These are phyloP conservation scores for Hypomecis atomaria DNA, from an alignment of 2,888 invertebrate genomes.

Conservation along the genomic window DNA sequence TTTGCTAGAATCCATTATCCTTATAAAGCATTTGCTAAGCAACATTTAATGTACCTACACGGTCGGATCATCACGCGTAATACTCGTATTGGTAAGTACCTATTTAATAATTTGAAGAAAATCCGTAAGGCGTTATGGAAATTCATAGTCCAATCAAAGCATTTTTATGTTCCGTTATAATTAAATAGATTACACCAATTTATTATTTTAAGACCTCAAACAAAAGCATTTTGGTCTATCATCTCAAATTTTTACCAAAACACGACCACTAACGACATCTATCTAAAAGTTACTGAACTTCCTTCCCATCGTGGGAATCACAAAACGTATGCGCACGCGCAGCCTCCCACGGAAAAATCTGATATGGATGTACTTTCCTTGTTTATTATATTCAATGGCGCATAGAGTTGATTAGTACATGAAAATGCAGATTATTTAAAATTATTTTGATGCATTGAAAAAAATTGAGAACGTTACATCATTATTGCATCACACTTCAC, in stretches of 20 bases:
- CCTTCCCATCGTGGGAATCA: conserved; percentile 24
- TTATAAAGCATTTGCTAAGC: conserved; percentile 53
- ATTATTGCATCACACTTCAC: conserved; percentile 6
- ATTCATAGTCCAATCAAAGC: conserved; percentile 15
- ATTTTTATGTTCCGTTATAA: conserved; percentile 16
- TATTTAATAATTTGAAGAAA: conserved; percentile 11
- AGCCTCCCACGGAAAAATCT: conserved; percentile 15
- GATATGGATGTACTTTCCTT: conserved; percentile 6
- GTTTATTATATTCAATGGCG: conserved; percentile 5
- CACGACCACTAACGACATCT: conserved; percentile 44
- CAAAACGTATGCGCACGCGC: conserved; percentile 7
- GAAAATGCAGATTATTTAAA: neutral
- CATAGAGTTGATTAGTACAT: neutral
- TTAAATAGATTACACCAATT: no score
- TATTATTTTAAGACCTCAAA: neutral
- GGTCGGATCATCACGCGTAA: conserved; percentile 15
- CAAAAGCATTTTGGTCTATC: neutral
- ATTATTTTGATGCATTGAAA: neutral
- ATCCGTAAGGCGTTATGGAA: neutral
- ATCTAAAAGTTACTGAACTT: conserved; percentile 39
- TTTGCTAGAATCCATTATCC: conserved; percentile 74
- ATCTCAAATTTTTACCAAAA: conserved; percentile 1
- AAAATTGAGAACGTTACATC: neutral
- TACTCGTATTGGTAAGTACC: no score
- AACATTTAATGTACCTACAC: neutral